phyloP scores from a whole-genome alignment of 2,113 vertebrate species.

The Ceyx melanurus region DNA sequence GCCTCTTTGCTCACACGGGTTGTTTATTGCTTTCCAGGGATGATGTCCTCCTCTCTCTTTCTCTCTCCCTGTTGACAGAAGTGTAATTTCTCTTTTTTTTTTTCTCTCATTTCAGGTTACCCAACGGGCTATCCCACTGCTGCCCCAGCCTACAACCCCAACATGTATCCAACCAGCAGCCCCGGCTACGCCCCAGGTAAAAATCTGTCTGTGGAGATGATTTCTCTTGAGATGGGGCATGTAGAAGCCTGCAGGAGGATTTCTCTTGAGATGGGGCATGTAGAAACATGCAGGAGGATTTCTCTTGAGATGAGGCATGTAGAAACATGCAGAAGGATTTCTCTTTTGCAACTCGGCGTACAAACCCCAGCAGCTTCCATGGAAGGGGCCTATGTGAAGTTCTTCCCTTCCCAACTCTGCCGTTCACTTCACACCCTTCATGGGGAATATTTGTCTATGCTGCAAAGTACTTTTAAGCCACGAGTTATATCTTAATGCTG shows the following conservation, averaged over 20 bases:
- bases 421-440: not conserved
- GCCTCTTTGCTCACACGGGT: not conserved
- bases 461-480: not conserved
- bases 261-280: not conserved
- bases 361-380: not conserved
- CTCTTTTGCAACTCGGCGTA: not conserved
- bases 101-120: conserved; percentile 82
- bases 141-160: conserved; percentile 93
- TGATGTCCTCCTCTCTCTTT: not conserved
- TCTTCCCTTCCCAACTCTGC: not conserved
- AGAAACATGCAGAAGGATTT: not conserved
- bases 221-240: not conserved
- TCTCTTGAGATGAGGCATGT: rapidly evolving
- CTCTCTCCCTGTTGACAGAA: not conserved
- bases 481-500: not conserved
- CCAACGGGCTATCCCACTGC: conserved; percentile 92
- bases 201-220: not conserved
- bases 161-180: conserved; percentile 94
- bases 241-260: not conserved
- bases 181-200: conserved; percentile 96
- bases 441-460: not conserved
- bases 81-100: not conserved
- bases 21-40: not conserved
- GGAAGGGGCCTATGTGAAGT: not conserved
- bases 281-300: not conserved